Base-by-base conservation (phyloP, 2,888 invertebrate genomes). In the Mesoligia furuncula region DNA sequence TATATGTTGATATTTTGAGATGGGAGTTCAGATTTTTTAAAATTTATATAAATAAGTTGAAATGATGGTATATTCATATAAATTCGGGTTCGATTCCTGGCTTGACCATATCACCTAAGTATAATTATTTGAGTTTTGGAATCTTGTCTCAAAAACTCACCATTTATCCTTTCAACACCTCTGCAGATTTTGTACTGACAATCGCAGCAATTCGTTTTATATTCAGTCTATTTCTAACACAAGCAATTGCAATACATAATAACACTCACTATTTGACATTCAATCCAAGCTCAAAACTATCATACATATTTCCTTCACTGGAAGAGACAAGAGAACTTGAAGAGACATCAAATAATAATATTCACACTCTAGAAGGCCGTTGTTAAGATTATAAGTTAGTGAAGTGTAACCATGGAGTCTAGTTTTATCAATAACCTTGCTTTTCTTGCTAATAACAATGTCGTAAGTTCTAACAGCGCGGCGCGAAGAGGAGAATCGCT, bases 401-500 rank as follows among this genome's bases (percentile, higher is more conserved):
- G 8, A 67, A 61, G 27, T 78, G 79, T 78, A 69, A 66, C 73
- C 69, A 73, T 69, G 66, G 84, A 66, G 61, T 62, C 24, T 5
- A 72, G 72, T 24, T 70, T 77, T 54, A 77, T 80, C 80, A 77
- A 85, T 74, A 74, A 17, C 70, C n/a, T 45, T 48, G 15, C 11
- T 54, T 48, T 27, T 48, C n/a, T 48, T 57, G 15, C 6, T 45
- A 57, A 31, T 36, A 75, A 73, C 20, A 59, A 61, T 72, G 24
- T 57, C 13, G 7, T 11, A 71, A 95, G 95, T 91, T 13, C 84
- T 94, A 67, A 95, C 94, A 75, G 92, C 90, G 0, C 92, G 91
- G 42, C 93, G 93, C 13, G 94, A 94, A 48, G 94, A 94, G 7
- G 93, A 94, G 84, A 85, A 76, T 20, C 92, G 90, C 0, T 96